Evolutionary conservation across 2,113 vertebrate genomes (phyloP).

Genomic region (Entomyzon cyanotis): DNA sequence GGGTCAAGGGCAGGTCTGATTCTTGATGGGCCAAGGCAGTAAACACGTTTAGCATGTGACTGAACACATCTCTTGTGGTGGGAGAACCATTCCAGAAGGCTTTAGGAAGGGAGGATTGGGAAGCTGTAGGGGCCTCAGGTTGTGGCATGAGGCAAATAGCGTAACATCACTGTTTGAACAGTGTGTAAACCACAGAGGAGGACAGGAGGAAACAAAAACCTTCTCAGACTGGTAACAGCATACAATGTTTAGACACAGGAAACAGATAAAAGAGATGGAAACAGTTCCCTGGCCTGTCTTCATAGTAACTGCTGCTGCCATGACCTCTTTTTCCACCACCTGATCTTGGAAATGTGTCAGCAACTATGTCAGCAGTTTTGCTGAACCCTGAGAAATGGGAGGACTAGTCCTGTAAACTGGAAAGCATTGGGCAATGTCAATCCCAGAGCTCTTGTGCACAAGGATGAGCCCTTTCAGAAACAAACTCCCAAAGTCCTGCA

Average conservation of each 20-base stretch:
- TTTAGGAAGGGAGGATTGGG: neutral
- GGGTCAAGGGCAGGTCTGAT: neutral
- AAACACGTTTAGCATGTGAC: neutral
- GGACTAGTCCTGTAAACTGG: neutral
- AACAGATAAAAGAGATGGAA: neutral
- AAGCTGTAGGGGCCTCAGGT: neutral
- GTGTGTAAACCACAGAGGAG: neutral
- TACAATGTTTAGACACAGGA: neutral
- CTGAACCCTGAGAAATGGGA: neutral
- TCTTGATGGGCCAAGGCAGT: neutral
- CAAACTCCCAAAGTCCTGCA: neutral
- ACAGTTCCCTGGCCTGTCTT: neutral
- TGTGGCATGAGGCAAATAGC: neutral
- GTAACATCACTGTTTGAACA: neutral
- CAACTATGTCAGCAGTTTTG: neutral
- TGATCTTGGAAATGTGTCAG: neutral
- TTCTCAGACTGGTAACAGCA: neutral
- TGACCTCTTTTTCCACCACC: neutral
- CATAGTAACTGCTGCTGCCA: neutral
- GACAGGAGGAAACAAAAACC: neutral
- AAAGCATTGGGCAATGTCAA: neutral
- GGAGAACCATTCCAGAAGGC: neutral
- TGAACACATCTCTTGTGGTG: neutral
- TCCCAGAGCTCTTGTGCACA: neutral
- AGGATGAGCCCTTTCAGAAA: neutral